phyloP scores from a whole-genome alignment of 2,113 vertebrate genomes.

The Nymphicus hollandicus region DNA sequence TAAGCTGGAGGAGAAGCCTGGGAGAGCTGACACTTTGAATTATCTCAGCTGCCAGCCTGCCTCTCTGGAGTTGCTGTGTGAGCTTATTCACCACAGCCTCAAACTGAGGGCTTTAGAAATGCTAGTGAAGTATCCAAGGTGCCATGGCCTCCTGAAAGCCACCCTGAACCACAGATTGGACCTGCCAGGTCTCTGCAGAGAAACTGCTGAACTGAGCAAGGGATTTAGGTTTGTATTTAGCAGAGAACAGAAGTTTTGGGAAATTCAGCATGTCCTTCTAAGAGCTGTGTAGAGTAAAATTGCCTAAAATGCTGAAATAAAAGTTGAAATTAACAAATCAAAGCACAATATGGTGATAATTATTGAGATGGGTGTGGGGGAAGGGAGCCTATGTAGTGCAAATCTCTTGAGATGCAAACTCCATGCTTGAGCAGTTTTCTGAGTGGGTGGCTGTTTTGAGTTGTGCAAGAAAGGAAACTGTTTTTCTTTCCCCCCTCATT shows the following conservation, averaged over 20 bases:
- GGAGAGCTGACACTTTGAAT: not conserved
- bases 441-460: slow-evolving; percentile 8
- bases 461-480: not conserved
- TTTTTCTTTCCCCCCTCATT: not conserved
- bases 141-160: not conserved
- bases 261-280: not conserved
- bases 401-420: not conserved
- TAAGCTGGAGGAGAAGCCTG: not conserved
- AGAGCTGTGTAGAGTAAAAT: not conserved
- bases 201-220: not conserved
- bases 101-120: not conserved
- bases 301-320: not conserved
- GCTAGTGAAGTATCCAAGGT: not conserved
- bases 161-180: not conserved
- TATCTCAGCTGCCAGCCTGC: not conserved
- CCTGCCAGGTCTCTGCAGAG: not conserved
- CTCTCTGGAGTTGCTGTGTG: not conserved
- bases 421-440: not conserved
- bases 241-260: not conserved
- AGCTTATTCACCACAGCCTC: not conserved
- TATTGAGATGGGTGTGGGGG: not conserved
- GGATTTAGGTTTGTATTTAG: not conserved
- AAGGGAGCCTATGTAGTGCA: not conserved
- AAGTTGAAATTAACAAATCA: not conserved
- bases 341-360: not conserved